Evolutionary conservation across 2,888 invertebrate genomes (phyloP).

Genomic region (Formica aserva): DNA sequence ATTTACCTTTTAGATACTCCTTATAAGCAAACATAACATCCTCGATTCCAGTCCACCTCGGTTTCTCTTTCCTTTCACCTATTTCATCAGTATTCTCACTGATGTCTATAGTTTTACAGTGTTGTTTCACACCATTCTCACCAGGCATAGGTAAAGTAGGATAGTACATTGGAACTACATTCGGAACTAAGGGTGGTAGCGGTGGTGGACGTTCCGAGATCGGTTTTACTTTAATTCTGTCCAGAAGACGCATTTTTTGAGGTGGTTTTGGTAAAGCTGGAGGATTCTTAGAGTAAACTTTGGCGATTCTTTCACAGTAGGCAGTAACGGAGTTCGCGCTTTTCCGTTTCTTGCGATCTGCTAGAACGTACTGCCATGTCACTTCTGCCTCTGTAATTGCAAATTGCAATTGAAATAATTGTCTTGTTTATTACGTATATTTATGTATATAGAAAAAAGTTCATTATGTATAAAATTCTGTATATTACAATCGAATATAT

Average conservation of each 20-base stretch:
- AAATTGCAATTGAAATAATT: neutral
- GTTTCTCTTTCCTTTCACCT: slow-evolving; percentile 72
- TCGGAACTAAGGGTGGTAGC: slow-evolving; percentile 80
- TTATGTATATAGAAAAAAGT: slow-evolving; percentile 2
- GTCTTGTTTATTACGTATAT: neutral
- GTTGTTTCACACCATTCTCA: slow-evolving; percentile 81
- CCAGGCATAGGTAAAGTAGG: slow-evolving; percentile 79
- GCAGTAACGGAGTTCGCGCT: slow-evolving; percentile 86
- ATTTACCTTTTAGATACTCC: slow-evolving; percentile 83
- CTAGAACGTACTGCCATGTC: slow-evolving; percentile 89
- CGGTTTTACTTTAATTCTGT: slow-evolving; percentile 79
- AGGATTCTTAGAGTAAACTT: slow-evolving; percentile 81
- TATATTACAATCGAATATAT: neutral
- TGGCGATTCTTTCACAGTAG: slow-evolving; percentile 85
- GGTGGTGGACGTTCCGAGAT: slow-evolving; percentile 79
- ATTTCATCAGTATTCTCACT: slow-evolving; percentile 71
- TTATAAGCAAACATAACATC: slow-evolving; percentile 82
- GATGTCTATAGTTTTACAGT: slow-evolving; percentile 77
- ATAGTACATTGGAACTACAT: slow-evolving; percentile 78
- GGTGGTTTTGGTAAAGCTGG: slow-evolving; percentile 79
- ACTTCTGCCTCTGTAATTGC: slow-evolving; percentile 88
- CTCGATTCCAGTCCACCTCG: slow-evolving; percentile 84
- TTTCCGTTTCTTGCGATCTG: slow-evolving; percentile 88
- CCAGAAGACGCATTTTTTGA: slow-evolving; percentile 82
- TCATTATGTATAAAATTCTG: slow-evolving; percentile 24